Evolutionary conservation across 2,888 invertebrate species (phyloP).

Genomic region (Sphaerophoria taeniata): DNA sequence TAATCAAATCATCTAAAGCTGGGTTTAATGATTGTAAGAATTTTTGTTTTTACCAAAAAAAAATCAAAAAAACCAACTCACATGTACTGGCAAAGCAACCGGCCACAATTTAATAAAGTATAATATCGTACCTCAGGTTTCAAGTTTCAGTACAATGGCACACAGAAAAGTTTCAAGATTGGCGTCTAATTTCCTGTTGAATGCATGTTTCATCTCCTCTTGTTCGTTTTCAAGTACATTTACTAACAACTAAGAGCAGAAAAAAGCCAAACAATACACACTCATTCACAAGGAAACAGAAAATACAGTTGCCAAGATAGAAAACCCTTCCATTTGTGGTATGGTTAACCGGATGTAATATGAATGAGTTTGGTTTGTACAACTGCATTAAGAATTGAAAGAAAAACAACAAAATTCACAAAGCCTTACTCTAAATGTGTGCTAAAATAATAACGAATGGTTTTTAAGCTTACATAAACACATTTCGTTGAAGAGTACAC

Average conservation of each 20-base stretch:
- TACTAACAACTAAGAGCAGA: background rate
- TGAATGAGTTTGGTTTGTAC: conserved; percentile 13
- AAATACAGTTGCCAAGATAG: background rate
- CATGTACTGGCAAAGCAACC: too few species aligned
- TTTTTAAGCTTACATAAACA: background rate
- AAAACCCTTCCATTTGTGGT: background rate
- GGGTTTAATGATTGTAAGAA: too few species aligned
- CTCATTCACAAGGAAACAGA: background rate
- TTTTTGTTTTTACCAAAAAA: too few species aligned
- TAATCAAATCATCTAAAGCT: too few species aligned
- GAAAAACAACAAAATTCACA: background rate
- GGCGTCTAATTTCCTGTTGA: conserved; percentile 64
- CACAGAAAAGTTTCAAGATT: conserved; percentile 21
- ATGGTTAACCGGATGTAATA: background rate
- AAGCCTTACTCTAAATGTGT: background rate
- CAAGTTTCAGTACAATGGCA: background rate
- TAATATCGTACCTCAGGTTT: background rate
- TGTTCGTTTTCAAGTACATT: background rate
- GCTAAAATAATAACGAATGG: background rate
- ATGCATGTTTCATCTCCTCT: conserved; percentile 29
- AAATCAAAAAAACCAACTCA: too few species aligned
- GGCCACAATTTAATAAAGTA: conserved; percentile 15
- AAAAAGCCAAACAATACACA: background rate
- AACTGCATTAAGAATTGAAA: background rate
- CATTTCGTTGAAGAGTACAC: background rate